A percentile compares a stretch with the other conserved stretches of the same genome.
These are phyloP conservation scores for Cataglyphis albicans DNA, from an alignment of 2,888 invertebrate species.

Conservation along the genomic window DNA sequence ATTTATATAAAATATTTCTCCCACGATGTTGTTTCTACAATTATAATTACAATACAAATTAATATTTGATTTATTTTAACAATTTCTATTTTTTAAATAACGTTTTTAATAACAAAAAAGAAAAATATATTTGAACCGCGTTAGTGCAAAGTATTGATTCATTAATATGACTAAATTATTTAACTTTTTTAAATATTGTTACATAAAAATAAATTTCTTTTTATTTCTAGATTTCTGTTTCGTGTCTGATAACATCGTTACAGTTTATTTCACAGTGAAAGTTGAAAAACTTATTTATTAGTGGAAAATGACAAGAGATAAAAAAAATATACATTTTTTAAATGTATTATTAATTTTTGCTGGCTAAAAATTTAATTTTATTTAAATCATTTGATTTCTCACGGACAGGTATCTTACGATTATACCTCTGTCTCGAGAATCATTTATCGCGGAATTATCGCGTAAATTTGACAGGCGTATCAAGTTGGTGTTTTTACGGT, in stretches of 20 bases:
- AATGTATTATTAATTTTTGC: constrained; percentile 1
- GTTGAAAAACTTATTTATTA: neutral
- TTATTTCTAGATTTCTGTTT: neutral
- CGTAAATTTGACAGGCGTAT: constrained; percentile 2
- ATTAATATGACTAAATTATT: neutral
- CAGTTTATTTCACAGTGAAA: neutral
- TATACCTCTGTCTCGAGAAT: neutral
- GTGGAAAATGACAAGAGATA: constrained; percentile 6
- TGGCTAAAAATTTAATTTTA: constrained; percentile 21
- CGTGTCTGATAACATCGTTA: neutral
- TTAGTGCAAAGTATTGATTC: neutral
- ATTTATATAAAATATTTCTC: neutral
- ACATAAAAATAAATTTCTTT: neutral
- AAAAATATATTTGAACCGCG: neutral
- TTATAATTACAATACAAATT: neutral
- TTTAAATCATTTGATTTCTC: neutral
- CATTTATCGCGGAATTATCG: neutral
- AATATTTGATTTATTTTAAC: neutral
- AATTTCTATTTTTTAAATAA: neutral
- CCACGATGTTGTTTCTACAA: neutral
- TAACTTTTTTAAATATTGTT: neutral
- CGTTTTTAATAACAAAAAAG: neutral
- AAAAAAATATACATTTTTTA: constrained; percentile 5
- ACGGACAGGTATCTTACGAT: neutral
- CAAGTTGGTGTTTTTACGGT: constrained; percentile 4